Evolutionary conservation across 2,888 invertebrate species (phyloP).

Genomic region (Trichogramma evanescens): DNA sequence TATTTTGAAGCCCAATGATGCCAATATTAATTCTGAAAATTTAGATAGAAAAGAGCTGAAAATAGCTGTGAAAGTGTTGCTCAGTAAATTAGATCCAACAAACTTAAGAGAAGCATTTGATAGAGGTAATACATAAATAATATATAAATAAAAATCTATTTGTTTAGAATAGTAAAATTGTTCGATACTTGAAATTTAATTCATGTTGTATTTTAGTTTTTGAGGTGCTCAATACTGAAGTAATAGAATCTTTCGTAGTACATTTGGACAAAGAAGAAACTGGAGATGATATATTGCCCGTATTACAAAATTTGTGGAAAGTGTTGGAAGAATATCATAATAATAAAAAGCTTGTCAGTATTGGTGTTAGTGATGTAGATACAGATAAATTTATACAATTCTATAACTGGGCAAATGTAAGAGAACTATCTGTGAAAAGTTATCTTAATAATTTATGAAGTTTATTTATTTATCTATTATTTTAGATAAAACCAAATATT

Average conservation of each 20-base stretch:
- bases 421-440: slow-evolving; percentile 4
- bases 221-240: slow-evolving; percentile 60
- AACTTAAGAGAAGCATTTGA: slow-evolving; percentile 67
- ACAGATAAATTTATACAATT: slow-evolving; percentile 69
- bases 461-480: slow-evolving; percentile 15
- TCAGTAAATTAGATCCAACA: slow-evolving; percentile 62
- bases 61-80: slow-evolving; percentile 80
- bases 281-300: slow-evolving; percentile 31
- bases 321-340: slow-evolving; percentile 66
- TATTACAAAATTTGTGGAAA: slow-evolving; percentile 69
- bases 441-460: background rate
- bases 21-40: slow-evolving; percentile 43
- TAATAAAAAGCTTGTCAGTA: slow-evolving; percentile 54
- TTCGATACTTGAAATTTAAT: slow-evolving; percentile 5
- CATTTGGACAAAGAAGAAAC: slow-evolving; percentile 59
- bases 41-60: slow-evolving; percentile 71
- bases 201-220: slow-evolving; percentile 55
- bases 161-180: background rate
- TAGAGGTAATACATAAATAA: slow-evolving; percentile 52
- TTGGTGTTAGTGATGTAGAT: slow-evolving; percentile 88
- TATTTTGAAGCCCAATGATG: slow-evolving; percentile 19
- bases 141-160: background rate
- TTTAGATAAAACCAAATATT: slow-evolving; percentile 70
- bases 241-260: slow-evolving; percentile 76
- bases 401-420: slow-evolving; percentile 64